These are phyloP conservation scores for Periophthalmodon schlosseri DNA, from an alignment of 2,113 vertebrate species.

Conservation along the genomic window DNA sequence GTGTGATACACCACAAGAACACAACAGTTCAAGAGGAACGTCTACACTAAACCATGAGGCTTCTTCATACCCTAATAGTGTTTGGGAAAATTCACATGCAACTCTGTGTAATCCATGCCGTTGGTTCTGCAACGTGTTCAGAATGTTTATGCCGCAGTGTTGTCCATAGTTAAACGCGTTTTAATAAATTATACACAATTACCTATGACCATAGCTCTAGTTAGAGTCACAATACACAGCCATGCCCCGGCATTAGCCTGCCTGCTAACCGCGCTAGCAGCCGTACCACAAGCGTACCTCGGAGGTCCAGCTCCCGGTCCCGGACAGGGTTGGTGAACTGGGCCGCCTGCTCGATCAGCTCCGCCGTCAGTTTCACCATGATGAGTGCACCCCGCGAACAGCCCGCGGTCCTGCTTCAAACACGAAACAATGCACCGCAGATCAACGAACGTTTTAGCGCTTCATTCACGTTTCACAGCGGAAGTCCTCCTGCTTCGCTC, in stretches of 20 bases:
- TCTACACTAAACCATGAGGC: neutral
- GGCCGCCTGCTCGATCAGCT: slow-evolving; percentile 93
- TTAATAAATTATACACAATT: neutral
- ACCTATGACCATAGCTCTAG: neutral
- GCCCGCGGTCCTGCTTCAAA: neutral
- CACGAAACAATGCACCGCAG: neutral
- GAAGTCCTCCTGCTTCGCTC: neutral
- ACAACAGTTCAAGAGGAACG: no score
- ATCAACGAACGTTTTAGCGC: neutral
- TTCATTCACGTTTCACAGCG: slow-evolving; percentile 3
- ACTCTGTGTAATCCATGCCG: neutral
- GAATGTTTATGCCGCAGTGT: neutral
- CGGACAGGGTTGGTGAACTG: slow-evolving; percentile 93
- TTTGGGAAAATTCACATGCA: neutral
- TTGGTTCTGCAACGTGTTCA: neutral
- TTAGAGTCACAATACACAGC: neutral
- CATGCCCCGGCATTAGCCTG: neutral
- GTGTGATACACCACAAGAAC: no score
- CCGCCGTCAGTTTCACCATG: slow-evolving; percentile 94
- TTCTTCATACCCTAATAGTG: neutral
- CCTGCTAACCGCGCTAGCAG: neutral
- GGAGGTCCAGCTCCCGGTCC: slow-evolving; percentile 89
- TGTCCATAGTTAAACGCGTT: neutral
- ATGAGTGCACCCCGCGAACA: slow-evolving; percentile 18
- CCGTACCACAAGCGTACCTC: slow-evolving; percentile 74